Percentiles rank a stretch among this genome's conserved stretches.
These are phyloP conservation scores for Troilus luridus DNA, from an alignment of 2,888 invertebrate genomes.

Conservation along the genomic window DNA sequence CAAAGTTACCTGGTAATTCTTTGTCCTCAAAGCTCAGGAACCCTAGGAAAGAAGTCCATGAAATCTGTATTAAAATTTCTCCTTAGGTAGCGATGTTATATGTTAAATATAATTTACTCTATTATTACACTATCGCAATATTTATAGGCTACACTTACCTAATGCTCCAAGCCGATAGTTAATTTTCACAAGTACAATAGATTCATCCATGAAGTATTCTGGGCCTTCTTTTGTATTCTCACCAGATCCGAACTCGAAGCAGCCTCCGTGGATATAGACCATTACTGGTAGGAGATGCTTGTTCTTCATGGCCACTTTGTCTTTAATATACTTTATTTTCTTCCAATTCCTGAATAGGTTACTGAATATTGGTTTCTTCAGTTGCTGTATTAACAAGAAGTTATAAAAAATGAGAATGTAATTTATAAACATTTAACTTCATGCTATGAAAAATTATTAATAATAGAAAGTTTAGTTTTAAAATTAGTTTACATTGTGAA, in stretches of 20 bases:
- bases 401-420: background rate
- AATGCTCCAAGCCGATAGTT: conserved; percentile 38
- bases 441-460: background rate
- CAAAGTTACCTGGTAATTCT: conserved; percentile 33
- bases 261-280: conserved; percentile 22
- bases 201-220: conserved; percentile 10
- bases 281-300: background rate
- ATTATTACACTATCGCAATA: background rate
- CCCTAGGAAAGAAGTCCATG: background rate
- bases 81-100: no score
- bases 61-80: background rate
- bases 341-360: background rate
- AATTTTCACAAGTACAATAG: conserved; percentile 3
- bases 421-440: background rate
- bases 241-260: background rate
- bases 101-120: background rate
- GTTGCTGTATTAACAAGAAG: background rate
- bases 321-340: conserved; percentile 6
- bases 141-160: background rate
- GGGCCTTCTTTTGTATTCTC: background rate
- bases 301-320: background rate
- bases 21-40: conserved; percentile 22
- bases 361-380: background rate
- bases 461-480: background rate
- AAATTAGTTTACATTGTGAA: no score